A percentile compares a stretch with the other conserved stretches of the same genome.
These are phyloP conservation scores for Rhynchopsitta pachyrhyncha DNA, from an alignment of 2,113 vertebrate genomes.

Conservation along the genomic window DNA sequence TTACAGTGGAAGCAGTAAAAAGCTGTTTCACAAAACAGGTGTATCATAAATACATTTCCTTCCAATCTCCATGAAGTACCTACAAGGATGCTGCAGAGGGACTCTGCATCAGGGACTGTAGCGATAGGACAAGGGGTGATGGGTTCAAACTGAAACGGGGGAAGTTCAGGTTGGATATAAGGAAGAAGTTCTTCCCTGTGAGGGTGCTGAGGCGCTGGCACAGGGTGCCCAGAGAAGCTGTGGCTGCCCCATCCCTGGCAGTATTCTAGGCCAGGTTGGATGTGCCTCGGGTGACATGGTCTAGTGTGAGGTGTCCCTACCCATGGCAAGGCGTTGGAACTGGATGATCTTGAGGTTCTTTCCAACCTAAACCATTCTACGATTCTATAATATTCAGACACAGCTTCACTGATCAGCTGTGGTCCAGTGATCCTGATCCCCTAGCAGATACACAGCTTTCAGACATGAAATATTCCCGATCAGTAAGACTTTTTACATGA, in stretches of 20 bases:
- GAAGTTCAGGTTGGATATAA: not conserved
- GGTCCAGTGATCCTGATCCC: not conserved
- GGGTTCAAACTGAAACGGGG: not conserved
- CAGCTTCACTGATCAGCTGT: not conserved
- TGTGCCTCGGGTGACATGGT: rapidly evolving
- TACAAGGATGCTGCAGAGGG: not conserved
- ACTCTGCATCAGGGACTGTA: not conserved
- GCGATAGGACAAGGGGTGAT: not conserved
- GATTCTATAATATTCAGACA: not conserved
- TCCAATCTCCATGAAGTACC: not conserved
- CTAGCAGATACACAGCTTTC: not conserved
- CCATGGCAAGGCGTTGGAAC: not conserved
- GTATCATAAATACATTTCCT: not conserved
- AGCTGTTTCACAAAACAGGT: not conserved
- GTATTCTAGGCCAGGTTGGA: not conserved
- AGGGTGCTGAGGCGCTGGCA: not conserved
- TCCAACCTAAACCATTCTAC: not conserved
- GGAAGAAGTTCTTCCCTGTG: not conserved
- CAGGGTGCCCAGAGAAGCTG: not conserved
- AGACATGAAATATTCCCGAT: not conserved
- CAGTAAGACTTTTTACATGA: not conserved
- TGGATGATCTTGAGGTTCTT: not conserved
- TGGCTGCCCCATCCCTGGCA: not conserved
- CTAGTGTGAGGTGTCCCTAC: not conserved
- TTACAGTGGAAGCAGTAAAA: not conserved